Base-by-base conservation (phyloP, 1,140 invertebrate genomes). In the Teleogryllus occipitalis region DNA sequence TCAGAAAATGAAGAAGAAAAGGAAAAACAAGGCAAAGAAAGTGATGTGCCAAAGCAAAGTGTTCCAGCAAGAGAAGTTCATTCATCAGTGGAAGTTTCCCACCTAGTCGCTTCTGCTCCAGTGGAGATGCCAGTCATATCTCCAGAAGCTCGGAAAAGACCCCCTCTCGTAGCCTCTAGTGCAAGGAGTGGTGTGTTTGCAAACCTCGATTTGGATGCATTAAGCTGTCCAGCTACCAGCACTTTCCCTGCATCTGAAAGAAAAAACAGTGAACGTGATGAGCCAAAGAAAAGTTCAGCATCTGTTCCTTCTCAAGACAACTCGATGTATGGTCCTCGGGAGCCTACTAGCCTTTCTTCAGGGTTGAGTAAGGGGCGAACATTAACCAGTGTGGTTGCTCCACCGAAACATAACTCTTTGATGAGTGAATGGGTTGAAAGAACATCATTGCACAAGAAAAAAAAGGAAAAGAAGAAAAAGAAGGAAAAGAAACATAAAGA, bases 141-240 rank as follows among this genome's bases (percentile, higher is more conserved):
- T 10, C 3, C 10, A 18, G 54, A 65, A 18, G 18, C 18, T 65
- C 54, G 18, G 18, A 65, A 65, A 7, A 10, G 54, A 65, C 54
- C 54, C 18, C 54, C 54, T 65, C 10, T 65, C 10, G 18, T 14
- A 3, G 18, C 10, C 10, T 18, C 54, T 65, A 18, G 10, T 65
- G 54, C 54, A 14, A 65, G 92, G 0, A 87, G 90, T 80, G 93
- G 92, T 4, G 92, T 94, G 78, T 95, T 95, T 83, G 92, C 92
- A 0, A 91, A 93, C 81, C 85, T 95, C 39, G 91, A 93, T 86
- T 88, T 93, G 15, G 90, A 92, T 81, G 76, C 77, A 83, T 10
- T 81, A 80, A 81, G 78, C 80, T 72, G 80, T 46, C 46, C 76
- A 76, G 22, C 79, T 8, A 77, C 82, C 22, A 80, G 47, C 8